Evolutionary conservation across 2,888 invertebrate species (phyloP).

Genomic region (Nemapogon koenigi): DNA sequence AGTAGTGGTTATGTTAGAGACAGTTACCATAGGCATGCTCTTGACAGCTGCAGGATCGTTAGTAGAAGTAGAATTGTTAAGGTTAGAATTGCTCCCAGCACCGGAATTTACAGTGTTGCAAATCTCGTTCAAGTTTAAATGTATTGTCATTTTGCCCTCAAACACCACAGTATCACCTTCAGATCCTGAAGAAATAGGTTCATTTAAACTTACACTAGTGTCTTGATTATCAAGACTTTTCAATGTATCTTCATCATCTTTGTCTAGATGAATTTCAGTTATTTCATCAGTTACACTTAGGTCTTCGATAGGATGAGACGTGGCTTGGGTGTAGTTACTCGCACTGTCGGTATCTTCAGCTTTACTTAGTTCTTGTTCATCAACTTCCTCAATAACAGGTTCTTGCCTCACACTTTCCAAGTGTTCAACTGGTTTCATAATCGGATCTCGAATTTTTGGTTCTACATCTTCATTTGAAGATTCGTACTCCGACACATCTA

Average conservation of each 20-base stretch:
- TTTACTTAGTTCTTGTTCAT: constrained; percentile 40
- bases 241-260: constrained; percentile 58
- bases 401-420: constrained; percentile 34
- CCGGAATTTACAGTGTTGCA: constrained; percentile 52
- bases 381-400: constrained; percentile 50
- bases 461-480: constrained; percentile 53
- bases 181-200: constrained; percentile 48
- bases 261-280: constrained; percentile 57
- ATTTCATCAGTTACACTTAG: constrained; percentile 48
- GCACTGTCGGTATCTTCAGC: constrained; percentile 45
- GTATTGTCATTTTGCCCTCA: constrained; percentile 62
- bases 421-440: constrained; percentile 26
- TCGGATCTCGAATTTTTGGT: constrained; percentile 29
- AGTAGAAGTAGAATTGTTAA: constrained; percentile 33
- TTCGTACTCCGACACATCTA: constrained; percentile 50
- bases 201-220: constrained; percentile 63
- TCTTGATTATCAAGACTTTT: constrained; percentile 62
- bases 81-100: constrained; percentile 41
- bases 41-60: constrained; percentile 45
- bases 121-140: constrained; percentile 58
- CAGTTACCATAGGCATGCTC: constrained; percentile 64
- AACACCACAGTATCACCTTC: constrained; percentile 60
- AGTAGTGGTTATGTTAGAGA: constrained; percentile 62
- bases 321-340: constrained; percentile 51
- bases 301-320: constrained; percentile 46